Conservation (phyloP, 2,113 vertebrate genomes). For the Numenius arquata region DNA sequence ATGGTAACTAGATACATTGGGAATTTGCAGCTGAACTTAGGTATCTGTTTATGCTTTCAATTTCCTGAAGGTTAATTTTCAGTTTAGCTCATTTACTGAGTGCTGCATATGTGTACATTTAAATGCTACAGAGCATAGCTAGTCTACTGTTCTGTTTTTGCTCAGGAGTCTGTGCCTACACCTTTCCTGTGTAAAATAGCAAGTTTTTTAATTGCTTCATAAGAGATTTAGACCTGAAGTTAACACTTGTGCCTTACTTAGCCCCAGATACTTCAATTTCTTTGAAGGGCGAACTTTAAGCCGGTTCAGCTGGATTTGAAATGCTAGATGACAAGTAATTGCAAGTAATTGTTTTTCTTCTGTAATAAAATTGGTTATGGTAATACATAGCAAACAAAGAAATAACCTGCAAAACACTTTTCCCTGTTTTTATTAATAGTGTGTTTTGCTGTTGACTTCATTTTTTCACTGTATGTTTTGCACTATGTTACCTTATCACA, state of each 20-base stretch:
- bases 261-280: not conserved
- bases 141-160: not conserved
- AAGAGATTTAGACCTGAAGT: not conserved
- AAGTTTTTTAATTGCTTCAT: not conserved
- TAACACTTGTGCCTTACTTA: not conserved
- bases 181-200: not conserved
- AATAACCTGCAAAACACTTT: not conserved
- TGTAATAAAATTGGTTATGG: not conserved
- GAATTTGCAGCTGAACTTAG: too few species aligned
- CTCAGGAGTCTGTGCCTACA: not conserved
- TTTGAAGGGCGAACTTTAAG: not conserved
- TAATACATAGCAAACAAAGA: not conserved
- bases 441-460: not conserved
- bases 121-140: not conserved
- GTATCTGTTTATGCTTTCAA: not conserved
- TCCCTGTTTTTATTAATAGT: not conserved
- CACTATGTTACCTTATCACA: not conserved
- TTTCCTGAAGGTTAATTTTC: not conserved
- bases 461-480: not conserved
- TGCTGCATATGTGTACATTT: not conserved
- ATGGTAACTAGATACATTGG: not conserved
- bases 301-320: not conserved
- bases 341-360: not conserved
- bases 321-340: not conserved
- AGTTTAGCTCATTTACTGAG: not conserved